Percentiles rank a stretch among this genome's conserved stretches.
phyloP scores from a whole-genome alignment of 2,113 vertebrate species.

The Lathamus discolor region DNA sequence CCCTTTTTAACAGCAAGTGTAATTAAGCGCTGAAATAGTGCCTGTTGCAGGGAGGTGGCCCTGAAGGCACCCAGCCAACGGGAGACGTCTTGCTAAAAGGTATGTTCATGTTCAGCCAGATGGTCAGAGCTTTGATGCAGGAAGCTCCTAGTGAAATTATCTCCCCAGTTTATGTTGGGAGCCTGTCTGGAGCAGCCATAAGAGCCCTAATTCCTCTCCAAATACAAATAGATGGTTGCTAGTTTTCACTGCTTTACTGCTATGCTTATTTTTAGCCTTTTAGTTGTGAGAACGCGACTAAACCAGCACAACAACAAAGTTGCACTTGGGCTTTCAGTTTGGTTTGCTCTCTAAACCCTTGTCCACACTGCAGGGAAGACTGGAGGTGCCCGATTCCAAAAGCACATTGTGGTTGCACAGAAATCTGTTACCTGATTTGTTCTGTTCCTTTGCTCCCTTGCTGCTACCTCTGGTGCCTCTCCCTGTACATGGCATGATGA shows the following conservation, averaged over 20 bases:
- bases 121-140: conserved; percentile 24
- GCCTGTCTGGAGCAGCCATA: not conserved
- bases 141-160: conserved; percentile 42
- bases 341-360: not conserved
- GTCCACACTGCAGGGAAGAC: not conserved
- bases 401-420: not conserved
- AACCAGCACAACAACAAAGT: not conserved
- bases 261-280: not conserved
- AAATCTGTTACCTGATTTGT: not conserved
- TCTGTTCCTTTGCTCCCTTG: not conserved
- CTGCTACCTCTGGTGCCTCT: not conserved
- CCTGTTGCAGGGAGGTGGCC: conserved; percentile 16
- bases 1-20: not conserved
- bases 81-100: conserved; percentile 30
- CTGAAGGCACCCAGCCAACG: not conserved
- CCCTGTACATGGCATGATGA: not conserved
- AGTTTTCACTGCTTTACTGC: not conserved
- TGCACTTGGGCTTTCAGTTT: not conserved
- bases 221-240: not conserved
- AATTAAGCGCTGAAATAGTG: conserved; percentile 14
- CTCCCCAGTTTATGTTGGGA: conserved; percentile 10
- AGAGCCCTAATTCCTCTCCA: conserved; percentile 16
- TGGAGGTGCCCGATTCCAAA: not conserved
- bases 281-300: not conserved
- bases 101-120: conserved; percentile 22